Conservation (phyloP, 2,113 vertebrate genomes). For the Catharus bicknelli region DNA sequence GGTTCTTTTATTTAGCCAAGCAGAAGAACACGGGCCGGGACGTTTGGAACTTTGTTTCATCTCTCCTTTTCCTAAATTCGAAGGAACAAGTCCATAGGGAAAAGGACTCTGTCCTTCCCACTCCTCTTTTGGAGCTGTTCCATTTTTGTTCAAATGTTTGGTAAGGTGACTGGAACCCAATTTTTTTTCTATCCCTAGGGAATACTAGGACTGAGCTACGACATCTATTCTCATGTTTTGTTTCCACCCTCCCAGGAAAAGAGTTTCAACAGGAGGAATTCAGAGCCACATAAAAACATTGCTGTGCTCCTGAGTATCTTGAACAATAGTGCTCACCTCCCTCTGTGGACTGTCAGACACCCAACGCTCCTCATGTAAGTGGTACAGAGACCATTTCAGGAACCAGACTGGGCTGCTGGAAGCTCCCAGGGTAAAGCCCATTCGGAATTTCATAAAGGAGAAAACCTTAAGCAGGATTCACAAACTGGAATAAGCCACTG, state of each 20-base stretch:
- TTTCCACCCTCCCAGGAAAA: background rate
- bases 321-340: background rate
- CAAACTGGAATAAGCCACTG: rapidly evolving
- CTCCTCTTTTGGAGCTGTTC: background rate
- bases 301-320: background rate
- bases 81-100: background rate
- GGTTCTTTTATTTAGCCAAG: background rate
- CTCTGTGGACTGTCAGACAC: background rate
- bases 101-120: background rate
- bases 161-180: background rate
- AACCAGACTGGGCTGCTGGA: background rate
- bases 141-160: background rate
- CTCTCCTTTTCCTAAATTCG: background rate
- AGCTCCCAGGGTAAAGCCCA: background rate
- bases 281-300: background rate
- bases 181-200: background rate
- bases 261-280: background rate
- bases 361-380: background rate
- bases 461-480: background rate
- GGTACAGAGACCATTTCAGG: background rate
- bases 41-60: background rate
- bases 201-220: background rate
- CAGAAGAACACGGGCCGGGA: background rate
- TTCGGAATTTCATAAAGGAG: rapidly evolving
- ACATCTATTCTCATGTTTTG: background rate